Conservation (phyloP, 2,888 invertebrate genomes). For the Marronus borbonicus region DNA sequence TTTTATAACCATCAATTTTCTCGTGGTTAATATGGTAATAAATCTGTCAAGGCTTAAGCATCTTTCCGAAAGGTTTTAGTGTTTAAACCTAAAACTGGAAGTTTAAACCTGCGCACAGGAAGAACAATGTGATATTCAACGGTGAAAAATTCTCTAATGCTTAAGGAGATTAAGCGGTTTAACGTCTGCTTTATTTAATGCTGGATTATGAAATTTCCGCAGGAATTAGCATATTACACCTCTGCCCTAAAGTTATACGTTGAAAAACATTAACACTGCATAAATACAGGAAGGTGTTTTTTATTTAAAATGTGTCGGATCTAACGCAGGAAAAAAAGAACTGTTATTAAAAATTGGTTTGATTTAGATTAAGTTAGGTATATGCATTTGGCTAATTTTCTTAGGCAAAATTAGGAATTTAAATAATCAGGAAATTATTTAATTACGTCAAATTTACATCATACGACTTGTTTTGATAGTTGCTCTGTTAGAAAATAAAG, state of each 20-base stretch:
- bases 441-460: no score
- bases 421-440: no score
- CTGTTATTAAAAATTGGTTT: no score
- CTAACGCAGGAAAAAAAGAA: neutral
- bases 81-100: neutral
- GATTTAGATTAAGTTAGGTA: no score
- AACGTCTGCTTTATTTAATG: conserved; percentile 23
- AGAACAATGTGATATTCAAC: neutral
- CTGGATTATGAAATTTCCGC: conserved; percentile 25
- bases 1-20: neutral
- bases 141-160: neutral
- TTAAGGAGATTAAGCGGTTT: conserved; percentile 6
- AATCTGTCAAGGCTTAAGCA: conserved; percentile 4
- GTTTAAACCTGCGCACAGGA: neutral
- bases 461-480: no score
- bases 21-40: neutral
- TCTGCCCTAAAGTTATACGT: neutral
- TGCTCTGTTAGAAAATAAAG: no score
- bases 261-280: neutral
- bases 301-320: neutral
- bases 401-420: no score
- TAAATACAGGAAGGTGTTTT: neutral
- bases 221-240: conserved; percentile 25
- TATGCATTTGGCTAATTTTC: no score
- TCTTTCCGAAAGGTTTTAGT: neutral